Evolutionary conservation across 2,113 vertebrate genomes (phyloP).

Genomic region (Capreolus pygargus): DNA sequence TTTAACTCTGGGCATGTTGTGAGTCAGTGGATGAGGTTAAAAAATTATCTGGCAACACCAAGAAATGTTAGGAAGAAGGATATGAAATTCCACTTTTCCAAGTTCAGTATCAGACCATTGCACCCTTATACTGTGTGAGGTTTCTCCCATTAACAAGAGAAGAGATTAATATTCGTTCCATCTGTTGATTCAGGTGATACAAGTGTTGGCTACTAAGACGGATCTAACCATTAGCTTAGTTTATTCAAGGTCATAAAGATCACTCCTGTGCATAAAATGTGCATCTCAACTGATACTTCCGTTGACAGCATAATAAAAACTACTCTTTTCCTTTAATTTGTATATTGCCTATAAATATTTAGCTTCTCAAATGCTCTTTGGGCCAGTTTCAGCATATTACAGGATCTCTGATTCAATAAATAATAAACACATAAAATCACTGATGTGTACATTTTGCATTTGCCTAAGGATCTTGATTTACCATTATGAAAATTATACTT

Average conservation of each 20-base stretch:
- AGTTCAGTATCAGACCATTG: background rate
- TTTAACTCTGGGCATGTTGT: background rate
- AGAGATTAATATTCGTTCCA: background rate
- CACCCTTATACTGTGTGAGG: background rate
- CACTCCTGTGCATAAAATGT: background rate
- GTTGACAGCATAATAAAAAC: background rate
- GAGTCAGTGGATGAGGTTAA: background rate
- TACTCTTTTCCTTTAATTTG: background rate
- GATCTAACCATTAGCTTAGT: background rate
- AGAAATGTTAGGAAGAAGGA: background rate
- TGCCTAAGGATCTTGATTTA: background rate
- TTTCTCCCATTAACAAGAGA: background rate
- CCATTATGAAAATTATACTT: background rate
- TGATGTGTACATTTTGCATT: background rate
- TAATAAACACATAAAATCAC: background rate
- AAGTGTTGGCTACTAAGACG: background rate
- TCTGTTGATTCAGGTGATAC: background rate
- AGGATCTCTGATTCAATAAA: background rate
- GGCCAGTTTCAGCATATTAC: background rate
- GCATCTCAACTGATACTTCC: background rate
- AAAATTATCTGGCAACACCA: background rate
- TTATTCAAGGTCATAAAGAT: constrained; percentile 1
- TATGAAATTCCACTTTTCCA: background rate
- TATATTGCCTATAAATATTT: background rate
- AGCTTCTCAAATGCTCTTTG: background rate